phyloP scores from a whole-genome alignment of 2,888 invertebrate species.

The Cephalotes varians region DNA sequence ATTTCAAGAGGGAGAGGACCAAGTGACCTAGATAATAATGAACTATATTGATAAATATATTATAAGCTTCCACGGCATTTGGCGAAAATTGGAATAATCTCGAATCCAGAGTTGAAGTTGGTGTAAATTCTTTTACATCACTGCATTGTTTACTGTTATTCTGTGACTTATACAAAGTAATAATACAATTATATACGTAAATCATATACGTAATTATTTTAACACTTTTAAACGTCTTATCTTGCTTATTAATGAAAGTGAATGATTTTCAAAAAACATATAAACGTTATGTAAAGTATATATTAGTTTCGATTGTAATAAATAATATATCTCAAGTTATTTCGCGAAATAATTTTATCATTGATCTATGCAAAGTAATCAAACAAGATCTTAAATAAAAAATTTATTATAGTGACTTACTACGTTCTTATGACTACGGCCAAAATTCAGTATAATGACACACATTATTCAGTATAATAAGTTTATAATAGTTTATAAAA shows the following conservation, averaged over 20 bases:
- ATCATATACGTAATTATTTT: too few species aligned
- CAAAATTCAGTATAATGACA: too few species aligned
- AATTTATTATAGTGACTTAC: background rate
- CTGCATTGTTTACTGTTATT: background rate
- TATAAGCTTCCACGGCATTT: constrained; percentile 59
- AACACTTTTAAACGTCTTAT: too few species aligned
- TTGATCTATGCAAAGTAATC: too few species aligned
- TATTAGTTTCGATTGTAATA: background rate
- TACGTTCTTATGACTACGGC: background rate
- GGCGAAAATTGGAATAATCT: constrained; percentile 64
- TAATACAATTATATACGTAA: too few species aligned
- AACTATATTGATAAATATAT: constrained; percentile 70
- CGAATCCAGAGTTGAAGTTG: background rate
- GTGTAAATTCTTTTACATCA: background rate
- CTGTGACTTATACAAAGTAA: background rate
- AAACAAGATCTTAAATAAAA: background rate
- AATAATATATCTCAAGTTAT: background rate
- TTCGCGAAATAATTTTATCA: background rate
- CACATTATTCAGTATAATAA: background rate
- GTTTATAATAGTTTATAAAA: too few species aligned
- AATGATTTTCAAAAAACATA: background rate
- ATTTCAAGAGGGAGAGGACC: constrained; percentile 68
- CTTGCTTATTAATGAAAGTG: background rate
- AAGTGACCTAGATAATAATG: constrained; percentile 68
- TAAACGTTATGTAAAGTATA: background rate